These are phyloP conservation scores for Limnodromus scolopaceus DNA, from an alignment of 2,797 vertebrate species.

Conservation along the genomic window DNA sequence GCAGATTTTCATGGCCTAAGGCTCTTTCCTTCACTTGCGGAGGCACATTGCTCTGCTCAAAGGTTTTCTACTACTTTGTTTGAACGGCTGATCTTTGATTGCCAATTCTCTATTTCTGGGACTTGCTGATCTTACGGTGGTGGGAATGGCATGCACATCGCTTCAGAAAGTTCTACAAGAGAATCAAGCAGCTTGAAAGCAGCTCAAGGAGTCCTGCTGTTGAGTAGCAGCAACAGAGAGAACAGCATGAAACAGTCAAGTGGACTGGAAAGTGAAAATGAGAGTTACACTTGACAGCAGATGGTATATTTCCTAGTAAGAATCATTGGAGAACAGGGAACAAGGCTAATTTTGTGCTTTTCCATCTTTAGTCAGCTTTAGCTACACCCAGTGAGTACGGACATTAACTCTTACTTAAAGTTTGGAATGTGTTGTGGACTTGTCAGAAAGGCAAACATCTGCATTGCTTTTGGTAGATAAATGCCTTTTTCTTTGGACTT, in stretches of 20 bases:
- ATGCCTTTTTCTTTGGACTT: background rate
- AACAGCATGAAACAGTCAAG: background rate
- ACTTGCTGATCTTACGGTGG: background rate
- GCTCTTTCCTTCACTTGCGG: background rate
- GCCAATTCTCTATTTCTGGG: background rate
- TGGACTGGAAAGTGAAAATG: slow-evolving; percentile 32
- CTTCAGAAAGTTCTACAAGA: background rate
- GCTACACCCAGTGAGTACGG: background rate
- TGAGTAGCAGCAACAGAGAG: background rate
- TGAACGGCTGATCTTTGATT: background rate
- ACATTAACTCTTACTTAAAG: background rate
- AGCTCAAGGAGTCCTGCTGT: background rate
- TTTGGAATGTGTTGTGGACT: background rate
- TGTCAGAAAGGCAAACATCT: background rate
- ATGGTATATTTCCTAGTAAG: background rate
- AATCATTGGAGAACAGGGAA: background rate
- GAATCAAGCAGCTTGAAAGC: background rate
- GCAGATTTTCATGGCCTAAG: background rate
- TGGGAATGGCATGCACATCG: background rate
- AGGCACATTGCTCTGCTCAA: background rate
- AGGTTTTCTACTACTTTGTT: background rate
- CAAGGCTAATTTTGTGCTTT: background rate
- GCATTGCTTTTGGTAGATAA: background rate
- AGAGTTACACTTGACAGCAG: background rate
- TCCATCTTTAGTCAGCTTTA: background rate